Conservation (phyloP, 2,797 vertebrate species). For the Lutjanus campechanus region DNA sequence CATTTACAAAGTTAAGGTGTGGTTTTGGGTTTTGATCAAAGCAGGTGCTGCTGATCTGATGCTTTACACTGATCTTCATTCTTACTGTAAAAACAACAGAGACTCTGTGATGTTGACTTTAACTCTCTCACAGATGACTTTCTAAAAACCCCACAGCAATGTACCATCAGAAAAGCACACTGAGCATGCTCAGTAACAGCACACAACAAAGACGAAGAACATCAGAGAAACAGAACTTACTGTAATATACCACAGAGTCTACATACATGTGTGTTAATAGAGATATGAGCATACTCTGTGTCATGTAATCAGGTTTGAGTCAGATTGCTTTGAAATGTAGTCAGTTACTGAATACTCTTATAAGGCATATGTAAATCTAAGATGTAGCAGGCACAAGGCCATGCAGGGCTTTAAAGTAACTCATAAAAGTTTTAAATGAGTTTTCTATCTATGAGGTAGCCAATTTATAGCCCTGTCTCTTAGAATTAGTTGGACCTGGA, state of each 20-base stretch:
- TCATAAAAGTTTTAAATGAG: too few relatives aligned
- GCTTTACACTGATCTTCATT: neutral
- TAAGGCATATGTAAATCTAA: too few relatives aligned
- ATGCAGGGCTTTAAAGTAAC: too few relatives aligned
- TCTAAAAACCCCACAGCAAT: neutral
- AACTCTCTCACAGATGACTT: neutral
- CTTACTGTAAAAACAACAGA: slow-evolving; percentile 5
- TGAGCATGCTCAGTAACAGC: slow-evolving; percentile 13
- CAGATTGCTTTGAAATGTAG: too few relatives aligned
- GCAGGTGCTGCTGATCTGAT: neutral
- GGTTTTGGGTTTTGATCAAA: neutral
- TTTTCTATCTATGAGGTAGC: too few relatives aligned
- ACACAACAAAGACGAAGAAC: neutral
- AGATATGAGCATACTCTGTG: neutral
- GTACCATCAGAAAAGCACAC: neutral
- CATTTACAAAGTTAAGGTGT: neutral
- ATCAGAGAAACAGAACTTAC: neutral
- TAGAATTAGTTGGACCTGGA: too few relatives aligned
- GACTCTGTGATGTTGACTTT: slow-evolving; percentile 12
- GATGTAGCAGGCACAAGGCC: too few relatives aligned
- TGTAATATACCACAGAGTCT: neutral
- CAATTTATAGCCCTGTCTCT: too few relatives aligned
- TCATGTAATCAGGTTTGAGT: neutral
- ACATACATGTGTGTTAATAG: neutral
- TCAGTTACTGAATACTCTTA: too few relatives aligned